Base-by-base conservation (phyloP, 2,797 vertebrate species). In the Lutjanus campechanus region DNA sequence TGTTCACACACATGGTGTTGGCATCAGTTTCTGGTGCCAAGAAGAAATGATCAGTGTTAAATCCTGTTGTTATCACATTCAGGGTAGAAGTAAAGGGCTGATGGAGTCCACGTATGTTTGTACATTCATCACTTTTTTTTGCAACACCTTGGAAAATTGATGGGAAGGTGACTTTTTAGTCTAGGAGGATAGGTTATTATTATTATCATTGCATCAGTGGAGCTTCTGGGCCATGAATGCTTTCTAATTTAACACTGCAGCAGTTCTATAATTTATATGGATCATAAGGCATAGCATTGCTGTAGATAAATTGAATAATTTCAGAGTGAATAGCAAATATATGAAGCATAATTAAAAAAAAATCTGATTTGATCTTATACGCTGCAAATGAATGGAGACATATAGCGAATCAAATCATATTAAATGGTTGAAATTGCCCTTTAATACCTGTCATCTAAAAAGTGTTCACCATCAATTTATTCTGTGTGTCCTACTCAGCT, bases 1-100 rank as follows among this genome's bases (percentile, higher is more conserved):
- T 85, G 73, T 76, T 82, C 74, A 63, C 22, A 3, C 89, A 88
- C 77, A 90, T 67, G 79, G 66, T 72, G 78, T 79, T 86, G 2
- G 10, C 75, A 76, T 79, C 67, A 22, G 9, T 76, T 65, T 72
- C 72, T 69, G 68, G 46, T 82, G 79, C 85, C 82, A 84, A 78
- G 61, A 81, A 79, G 50, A 85, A 55, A 60, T 44, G 49, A 67
- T 73, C 22, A 22, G 54, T 49, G 11, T 15, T 82, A 36, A 78
- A 61, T 59, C 69, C 56, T 80, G 46, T 69, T 9, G 7, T 62
- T 16, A 17, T 63, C 53, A 56, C n/a, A 20, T 41, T 70, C 55
- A 71, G 25, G 44, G 44, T 22, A 55, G 63, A 54, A 56, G 29
- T 19, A 59, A 68, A 77, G n/a, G 19, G 1, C 25, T 65, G 25